Evolutionary conservation across 92 coral and sea anemone genomes (phyloP).

Genomic region (Pocillopora meandrina): DNA sequence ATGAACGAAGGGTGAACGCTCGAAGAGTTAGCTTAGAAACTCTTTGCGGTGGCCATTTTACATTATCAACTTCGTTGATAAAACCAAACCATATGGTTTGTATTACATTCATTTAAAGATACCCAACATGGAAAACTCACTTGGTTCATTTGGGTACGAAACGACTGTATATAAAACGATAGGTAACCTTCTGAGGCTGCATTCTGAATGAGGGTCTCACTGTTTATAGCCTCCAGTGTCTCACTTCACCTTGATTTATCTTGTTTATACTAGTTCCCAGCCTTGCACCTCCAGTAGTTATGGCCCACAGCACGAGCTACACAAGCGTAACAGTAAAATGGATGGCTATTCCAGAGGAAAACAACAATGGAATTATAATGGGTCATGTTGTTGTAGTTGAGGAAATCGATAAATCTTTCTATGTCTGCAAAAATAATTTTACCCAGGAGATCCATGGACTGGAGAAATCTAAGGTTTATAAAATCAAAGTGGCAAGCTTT

Average conservation of each 20-base stretch:
- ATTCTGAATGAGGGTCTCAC: too few species aligned
- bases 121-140: too few species aligned
- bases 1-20: too few species aligned
- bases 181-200: too few species aligned
- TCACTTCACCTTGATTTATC: neutral
- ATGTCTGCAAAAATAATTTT: neutral
- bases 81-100: too few species aligned
- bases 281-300: slow-evolving; percentile 5
- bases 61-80: too few species aligned
- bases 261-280: slow-evolving; percentile 30
- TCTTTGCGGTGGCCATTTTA: too few species aligned
- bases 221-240: too few species aligned
- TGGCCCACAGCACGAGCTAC: slow-evolving; percentile 27
- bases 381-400: neutral
- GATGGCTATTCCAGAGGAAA: slow-evolving; percentile 20
- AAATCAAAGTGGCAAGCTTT: slow-evolving; percentile 18
- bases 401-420: neutral
- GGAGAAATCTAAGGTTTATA: slow-evolving; percentile 18
- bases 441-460: neutral
- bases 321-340: slow-evolving; percentile 18
- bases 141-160: too few species aligned
- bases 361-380: neutral
- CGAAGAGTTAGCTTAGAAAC: too few species aligned
- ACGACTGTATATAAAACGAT: too few species aligned
- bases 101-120: too few species aligned